These are phyloP conservation scores for Rostrhamus sociabilis DNA, from an alignment of 2,797 vertebrate genomes.

Conservation along the genomic window DNA sequence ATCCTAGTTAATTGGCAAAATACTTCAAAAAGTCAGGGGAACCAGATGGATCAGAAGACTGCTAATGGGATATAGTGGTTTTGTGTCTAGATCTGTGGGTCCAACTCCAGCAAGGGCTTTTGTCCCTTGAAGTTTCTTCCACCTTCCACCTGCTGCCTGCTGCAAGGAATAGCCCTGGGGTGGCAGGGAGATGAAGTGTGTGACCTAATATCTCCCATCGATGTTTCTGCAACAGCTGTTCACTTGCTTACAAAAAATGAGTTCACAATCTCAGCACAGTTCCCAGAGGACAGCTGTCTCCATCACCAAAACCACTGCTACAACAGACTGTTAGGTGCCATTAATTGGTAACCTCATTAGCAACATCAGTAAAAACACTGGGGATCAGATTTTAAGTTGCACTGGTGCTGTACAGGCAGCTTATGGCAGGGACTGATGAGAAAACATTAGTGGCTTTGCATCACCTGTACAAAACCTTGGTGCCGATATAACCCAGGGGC, in stretches of 20 bases:
- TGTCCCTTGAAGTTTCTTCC: neutral
- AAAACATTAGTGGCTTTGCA: neutral
- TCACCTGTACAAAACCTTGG: neutral
- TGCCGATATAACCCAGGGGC: neutral
- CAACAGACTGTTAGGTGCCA: slow-evolving; percentile 32
- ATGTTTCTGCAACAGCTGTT: slow-evolving; percentile 43
- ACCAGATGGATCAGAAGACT: neutral
- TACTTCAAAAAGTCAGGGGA: neutral
- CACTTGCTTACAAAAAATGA: slow-evolving; percentile 33
- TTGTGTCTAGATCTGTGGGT: neutral
- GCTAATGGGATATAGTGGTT: neutral
- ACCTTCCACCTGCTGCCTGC: neutral
- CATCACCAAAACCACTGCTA: slow-evolving; percentile 26
- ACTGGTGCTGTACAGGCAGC: neutral
- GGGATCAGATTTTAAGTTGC: slow-evolving; percentile 7
- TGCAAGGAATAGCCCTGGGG: neutral
- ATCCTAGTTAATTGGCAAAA: neutral
- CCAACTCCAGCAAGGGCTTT: neutral
- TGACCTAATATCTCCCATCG: slow-evolving; percentile 3
- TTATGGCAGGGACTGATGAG: neutral
- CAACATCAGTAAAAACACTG: slow-evolving; percentile 24
- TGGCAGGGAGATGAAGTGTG: neutral
- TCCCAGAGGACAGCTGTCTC: slow-evolving; percentile 29
- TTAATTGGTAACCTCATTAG: slow-evolving; percentile 35
- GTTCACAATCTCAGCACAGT: slow-evolving; percentile 1